A percentile compares a stretch with the other conserved stretches of the same genome.
Evolutionary conservation across 1,140 invertebrate species (phyloP).

Genomic region (Hypsibius dujardini): DNA sequence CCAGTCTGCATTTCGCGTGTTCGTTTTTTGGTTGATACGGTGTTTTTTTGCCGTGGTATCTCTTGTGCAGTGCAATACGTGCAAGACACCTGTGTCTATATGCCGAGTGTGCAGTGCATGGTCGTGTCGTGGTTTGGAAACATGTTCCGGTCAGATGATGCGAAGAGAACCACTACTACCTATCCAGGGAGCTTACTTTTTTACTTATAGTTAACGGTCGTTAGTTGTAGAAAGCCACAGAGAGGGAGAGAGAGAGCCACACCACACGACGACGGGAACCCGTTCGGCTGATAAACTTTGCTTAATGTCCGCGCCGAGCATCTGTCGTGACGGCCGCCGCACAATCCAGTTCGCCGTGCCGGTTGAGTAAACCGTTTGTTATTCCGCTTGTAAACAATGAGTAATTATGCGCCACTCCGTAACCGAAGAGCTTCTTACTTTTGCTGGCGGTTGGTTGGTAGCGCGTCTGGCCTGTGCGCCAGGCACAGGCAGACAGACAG

Average conservation of each 20-base stretch:
- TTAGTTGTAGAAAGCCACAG: slow-evolving; percentile 3
- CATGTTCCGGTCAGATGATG: no score
- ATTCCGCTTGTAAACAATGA: no score
- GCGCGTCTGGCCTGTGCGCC: background rate
- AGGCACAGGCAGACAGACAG: background rate
- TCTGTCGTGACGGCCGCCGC: no score
- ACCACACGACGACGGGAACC: background rate
- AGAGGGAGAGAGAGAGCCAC: background rate
- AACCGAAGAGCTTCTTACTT: background rate
- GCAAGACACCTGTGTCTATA: background rate
- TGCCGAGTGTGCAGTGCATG: background rate
- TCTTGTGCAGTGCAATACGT: no score
- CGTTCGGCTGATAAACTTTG: slow-evolving; percentile 9
- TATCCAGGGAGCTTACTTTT: background rate
- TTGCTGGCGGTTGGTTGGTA: background rate
- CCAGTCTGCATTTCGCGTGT: no score
- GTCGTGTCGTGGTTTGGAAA: slow-evolving; percentile 3
- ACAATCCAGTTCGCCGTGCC: no score
- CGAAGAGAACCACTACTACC: no score
- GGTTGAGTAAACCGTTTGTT: no score
- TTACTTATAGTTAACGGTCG: background rate
- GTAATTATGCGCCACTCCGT: no score
- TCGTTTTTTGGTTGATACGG: no score
- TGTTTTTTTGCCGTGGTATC: no score
- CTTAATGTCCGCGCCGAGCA: background rate